A percentile compares a stretch with the other conserved stretches of the same genome.
phyloP scores from a whole-genome alignment of 2,113 vertebrate genomes.

The human region DNA sequence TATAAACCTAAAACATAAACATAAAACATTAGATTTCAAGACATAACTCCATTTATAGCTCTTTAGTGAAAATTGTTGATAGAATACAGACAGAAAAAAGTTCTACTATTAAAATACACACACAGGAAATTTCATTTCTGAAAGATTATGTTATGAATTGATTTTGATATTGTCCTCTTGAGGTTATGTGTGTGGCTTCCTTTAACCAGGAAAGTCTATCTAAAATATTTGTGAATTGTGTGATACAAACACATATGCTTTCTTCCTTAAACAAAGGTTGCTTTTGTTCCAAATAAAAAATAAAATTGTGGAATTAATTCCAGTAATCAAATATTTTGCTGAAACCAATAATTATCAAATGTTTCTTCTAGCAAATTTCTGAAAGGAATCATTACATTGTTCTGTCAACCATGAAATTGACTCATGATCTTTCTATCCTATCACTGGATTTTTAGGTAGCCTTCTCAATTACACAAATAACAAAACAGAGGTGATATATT shows the following conservation, averaged over 20 bases:
- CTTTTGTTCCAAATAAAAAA: not conserved
- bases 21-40: not conserved
- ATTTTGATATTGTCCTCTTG: not conserved
- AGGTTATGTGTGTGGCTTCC: not conserved
- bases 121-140: not conserved
- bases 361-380: not conserved
- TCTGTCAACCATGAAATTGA: not conserved
- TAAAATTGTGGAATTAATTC: not conserved
- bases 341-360: not conserved
- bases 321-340: not conserved
- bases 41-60: not conserved
- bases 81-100: not conserved
- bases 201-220: not conserved
- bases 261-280: not conserved
- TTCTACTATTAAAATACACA: not conserved
- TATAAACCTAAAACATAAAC: not conserved
- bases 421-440: not conserved
- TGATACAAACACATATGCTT: not conserved
- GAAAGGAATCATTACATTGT: not conserved
- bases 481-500: not conserved
- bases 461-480: not conserved
- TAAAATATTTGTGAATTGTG: not conserved
- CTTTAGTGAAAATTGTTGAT: not conserved
- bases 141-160: not conserved
- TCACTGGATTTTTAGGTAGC: not conserved